Percentiles rank a stretch among this genome's conserved stretches.
Conservation (phyloP, 2,888 invertebrate species). For the Choristoneura rosaceana region DNA sequence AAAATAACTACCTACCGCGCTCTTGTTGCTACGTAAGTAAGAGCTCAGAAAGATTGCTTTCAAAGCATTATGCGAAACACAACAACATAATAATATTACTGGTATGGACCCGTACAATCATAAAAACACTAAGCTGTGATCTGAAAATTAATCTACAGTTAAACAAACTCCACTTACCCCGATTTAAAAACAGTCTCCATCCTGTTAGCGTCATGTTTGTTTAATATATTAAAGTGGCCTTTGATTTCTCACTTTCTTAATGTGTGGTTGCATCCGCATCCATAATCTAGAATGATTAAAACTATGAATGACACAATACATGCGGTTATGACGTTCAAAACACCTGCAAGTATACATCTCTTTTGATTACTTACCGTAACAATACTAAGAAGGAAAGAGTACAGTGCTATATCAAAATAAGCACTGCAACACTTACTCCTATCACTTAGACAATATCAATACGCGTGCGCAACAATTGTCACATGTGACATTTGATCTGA, state of each 20-base stretch:
- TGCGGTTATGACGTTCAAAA: background rate
- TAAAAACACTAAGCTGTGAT: background rate
- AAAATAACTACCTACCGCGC: no score
- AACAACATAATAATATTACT: background rate
- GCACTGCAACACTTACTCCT: background rate
- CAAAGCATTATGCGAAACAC: no score
- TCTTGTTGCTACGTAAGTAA: no score
- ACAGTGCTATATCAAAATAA: background rate
- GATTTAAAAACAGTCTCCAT: constrained; percentile 73
- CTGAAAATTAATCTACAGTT: background rate
- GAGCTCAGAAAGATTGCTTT: no score
- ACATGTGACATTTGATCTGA: constrained; percentile 28
- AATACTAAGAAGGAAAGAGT: background rate
- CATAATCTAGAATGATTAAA: constrained; percentile 11
- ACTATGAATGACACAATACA: background rate
- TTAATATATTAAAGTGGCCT: constrained; percentile 3
- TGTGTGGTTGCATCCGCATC: background rate
- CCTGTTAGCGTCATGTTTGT: constrained; percentile 66
- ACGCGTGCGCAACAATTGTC: constrained; percentile 14
- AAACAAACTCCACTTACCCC: constrained; percentile 57
- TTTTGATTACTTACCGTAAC: background rate
- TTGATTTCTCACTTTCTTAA: background rate
- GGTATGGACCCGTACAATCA: background rate
- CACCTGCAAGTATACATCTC: background rate
- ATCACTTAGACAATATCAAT: constrained; percentile 7